These are phyloP conservation scores for Sebastes trivittatus DNA, from an alignment of 2,797 vertebrate species.

Conservation along the genomic window DNA sequence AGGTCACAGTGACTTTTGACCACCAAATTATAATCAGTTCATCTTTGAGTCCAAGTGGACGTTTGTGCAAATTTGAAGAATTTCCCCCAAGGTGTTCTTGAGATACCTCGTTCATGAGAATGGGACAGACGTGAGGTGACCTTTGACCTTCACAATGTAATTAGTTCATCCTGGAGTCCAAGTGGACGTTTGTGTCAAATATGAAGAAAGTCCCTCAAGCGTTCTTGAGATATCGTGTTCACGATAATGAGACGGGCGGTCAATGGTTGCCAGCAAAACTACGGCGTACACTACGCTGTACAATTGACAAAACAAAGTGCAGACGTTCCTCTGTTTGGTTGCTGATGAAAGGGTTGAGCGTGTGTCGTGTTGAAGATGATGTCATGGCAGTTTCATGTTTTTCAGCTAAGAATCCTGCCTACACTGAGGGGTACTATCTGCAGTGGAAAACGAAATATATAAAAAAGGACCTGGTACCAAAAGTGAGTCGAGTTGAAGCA, in stretches of 20 bases:
- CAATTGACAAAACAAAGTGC: neutral
- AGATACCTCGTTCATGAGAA: too few species aligned
- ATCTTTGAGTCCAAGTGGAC: too few species aligned
- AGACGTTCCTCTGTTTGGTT: neutral
- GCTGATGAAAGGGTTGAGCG: neutral
- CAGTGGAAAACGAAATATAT: neutral
- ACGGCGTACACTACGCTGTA: neutral
- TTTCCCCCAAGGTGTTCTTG: too few species aligned
- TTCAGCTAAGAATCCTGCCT: neutral
- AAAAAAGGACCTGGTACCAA: neutral
- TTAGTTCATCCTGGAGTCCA: too few species aligned
- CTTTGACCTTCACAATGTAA: too few species aligned
- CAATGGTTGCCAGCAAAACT: neutral
- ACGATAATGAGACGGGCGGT: fast-evolving
- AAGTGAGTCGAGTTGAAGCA: neutral
- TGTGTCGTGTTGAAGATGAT: neutral
- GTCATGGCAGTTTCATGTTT: neutral
- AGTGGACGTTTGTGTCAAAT: too few species aligned
- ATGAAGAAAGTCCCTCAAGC: too few species aligned
- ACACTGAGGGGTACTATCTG: neutral
- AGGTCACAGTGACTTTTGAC: too few species aligned
- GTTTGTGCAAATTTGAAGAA: too few species aligned
- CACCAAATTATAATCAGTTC: too few species aligned
- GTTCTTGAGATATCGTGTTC: too few species aligned
- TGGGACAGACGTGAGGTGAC: too few species aligned